Base-by-base conservation (phyloP, 2,797 vertebrate species). In the Fundulus diaphanus region DNA sequence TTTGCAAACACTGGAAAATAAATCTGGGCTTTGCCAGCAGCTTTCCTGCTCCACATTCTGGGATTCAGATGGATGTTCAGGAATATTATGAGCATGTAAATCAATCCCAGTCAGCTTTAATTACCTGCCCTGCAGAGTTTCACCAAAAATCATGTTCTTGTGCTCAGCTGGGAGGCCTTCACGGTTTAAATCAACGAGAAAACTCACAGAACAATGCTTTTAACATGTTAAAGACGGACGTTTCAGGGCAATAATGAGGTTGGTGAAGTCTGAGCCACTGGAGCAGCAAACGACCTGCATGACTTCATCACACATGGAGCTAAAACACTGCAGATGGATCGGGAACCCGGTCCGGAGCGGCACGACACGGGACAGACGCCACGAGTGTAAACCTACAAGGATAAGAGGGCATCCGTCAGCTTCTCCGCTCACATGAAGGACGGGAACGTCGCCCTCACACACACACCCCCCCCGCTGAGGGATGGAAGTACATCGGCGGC, bases 331-430 rank as follows among this genome's bases (percentile, higher is more conserved):
- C 8, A 51, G 49, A 7, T 24, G 49, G n/a, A n/a, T n/a, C n/a
- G n/a, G n/a, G n/a, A n/a, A n/a, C n/a, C n/a, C n/a, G n/a, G n/a
- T n/a, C n/a, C n/a, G n/a, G n/a, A n/a, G n/a, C n/a, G n/a, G n/a
- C n/a, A n/a, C n/a, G n/a, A n/a, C n/a, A n/a, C n/a, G n/a, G n/a
- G n/a, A n/a, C n/a, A n/a, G n/a, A n/a, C n/a, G n/a, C n/a, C n/a
- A n/a, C n/a, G n/a, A 5, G 4, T 1, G 27, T 2, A 54, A 54
- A 27, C 52, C 22, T 24, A 56, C 3, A 5, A 73, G 72, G 74
- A 82, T 27, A 57, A 22, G 78, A 54, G 80, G 73, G 71, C 61
- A 87, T 88, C 84, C 37, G 77, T 91, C 84, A 46, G 73, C 73
- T 46, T 82, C 86, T 68, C 70, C 56, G 85, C 77, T 84, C 81